Evolutionary conservation across 2,113 vertebrate species (phyloP), one percentile per base, ranked within the genome.

Genomic region (Campylorhamphus procurvoides): DNA sequence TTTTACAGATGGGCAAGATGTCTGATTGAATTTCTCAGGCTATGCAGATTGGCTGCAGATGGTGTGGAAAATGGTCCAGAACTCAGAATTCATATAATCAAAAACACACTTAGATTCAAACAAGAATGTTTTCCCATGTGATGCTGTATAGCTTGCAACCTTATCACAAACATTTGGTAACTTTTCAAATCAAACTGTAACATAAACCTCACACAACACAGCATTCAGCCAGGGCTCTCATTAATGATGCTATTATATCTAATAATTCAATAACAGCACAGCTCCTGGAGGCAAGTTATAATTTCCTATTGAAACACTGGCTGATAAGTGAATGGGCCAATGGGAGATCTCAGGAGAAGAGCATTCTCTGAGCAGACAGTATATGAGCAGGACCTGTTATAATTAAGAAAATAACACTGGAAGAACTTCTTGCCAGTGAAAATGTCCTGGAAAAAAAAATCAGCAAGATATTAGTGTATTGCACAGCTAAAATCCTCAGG

Each of bases 1-100:
- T 96, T 95, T 95, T 97, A 92, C 92, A 97, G 96, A 97, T 96
- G 92, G 95, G 90, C 88, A 93, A 95, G 91, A 96, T 84, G 76
- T 97, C 93, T 97, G 95, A 94, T 79, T 93, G 85, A 97, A 97
- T 97, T 96, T 97, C 72, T 72, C 50, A 94, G 71, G 50, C 81
- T 88, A 96, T 88, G 29, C 91, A 97, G 73, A 96, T 94, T 96
- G 96, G 63, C 88, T 94, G 62, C 94, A 98, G 95, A 94, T 96
- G 94, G 89, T 90, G 80, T 92, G 85, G 90, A 94, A 97, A 87
- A n/a, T 92, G 55, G 58, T 91, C 94, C 93, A 97, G 94, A 97
- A 92, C 79, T 97, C 81, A 85, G 71, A 90, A 88, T 87, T 97
- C 62, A 53, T 83, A 75, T 82, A 87, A 94, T 94, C 93, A 95